Base-by-base conservation (phyloP, 2,797 vertebrate species). In the Catamblyrhynchus diadema region DNA sequence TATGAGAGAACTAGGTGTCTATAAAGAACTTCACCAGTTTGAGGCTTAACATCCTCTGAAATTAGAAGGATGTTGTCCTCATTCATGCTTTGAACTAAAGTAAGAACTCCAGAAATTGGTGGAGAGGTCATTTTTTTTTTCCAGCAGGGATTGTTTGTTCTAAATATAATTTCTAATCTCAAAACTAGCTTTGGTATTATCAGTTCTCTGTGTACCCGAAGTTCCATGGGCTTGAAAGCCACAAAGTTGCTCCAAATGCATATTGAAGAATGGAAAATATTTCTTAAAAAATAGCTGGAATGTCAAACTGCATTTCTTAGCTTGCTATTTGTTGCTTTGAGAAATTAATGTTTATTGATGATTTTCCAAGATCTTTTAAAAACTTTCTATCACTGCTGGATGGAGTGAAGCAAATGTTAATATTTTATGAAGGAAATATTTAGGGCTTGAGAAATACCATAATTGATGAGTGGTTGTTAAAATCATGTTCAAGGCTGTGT, bases 251-350 rank as follows among this genome's bases (percentile, higher is more conserved):
- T 94, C 48, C 57, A 77, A 80, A 85, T 73, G 53, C 42, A 8
- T 67, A 51, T 8, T 60, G 81, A 89, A 86, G 89, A 42, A 92
- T 83, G 65, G 93, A 75, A 90, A 95, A 27, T 81, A 92, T 94
- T 95, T 96, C 80, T 83, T 78, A 39, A 86, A 93, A 94, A 87
- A 48, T 67, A 86, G 83, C 35, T 95, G 84, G 86, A 94, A 89
- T 92, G 81, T 74, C 15, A 54, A 62, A 67, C 35, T 95, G 37
- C 65, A 51, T 93, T 95, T 95, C 74, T 95, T 56, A 69, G 71
- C 22, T 57, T 91, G 47, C 64, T 86, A 1, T 93, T 95, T 92
- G 70, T 93, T 90, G 86, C 80, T 93, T 95, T 79, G 54, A 93
- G 81, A 86, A 93, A 69, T 78, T 54, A 35, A 44, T 54, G 51